Percentiles rank a stretch among this genome's conserved stretches.
phyloP scores from a whole-genome alignment of 2,113 vertebrate species.

The Mustela nigripes region DNA sequence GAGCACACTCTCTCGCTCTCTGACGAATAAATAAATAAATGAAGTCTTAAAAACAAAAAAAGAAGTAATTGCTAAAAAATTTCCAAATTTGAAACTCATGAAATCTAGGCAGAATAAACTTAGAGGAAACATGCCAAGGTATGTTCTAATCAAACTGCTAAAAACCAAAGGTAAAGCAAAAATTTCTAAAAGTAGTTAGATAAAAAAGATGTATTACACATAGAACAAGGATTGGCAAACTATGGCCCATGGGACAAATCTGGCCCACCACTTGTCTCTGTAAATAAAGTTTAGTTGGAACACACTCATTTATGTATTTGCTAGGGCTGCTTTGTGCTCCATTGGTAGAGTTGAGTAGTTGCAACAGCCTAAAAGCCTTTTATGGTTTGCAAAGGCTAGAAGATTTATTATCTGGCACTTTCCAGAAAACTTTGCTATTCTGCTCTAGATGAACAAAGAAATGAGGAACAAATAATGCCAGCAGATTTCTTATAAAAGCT shows the following conservation, averaged over 20 bases:
- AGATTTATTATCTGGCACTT: background rate
- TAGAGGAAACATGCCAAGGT: background rate
- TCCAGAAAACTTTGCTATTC: background rate
- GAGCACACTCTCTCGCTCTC: too few species aligned
- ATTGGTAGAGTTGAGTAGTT: background rate
- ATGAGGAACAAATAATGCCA: background rate
- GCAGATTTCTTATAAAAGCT: background rate
- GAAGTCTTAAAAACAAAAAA: background rate
- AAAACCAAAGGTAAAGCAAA: background rate
- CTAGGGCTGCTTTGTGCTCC: background rate
- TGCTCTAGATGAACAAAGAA: background rate
- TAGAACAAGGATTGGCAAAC: background rate
- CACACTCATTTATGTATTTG: background rate
- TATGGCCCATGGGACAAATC: background rate
- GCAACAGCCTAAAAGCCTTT: background rate
- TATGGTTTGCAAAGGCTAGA: background rate
- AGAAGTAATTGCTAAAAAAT: background rate
- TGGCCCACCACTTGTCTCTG: background rate
- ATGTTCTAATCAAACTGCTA: background rate
- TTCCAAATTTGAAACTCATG: conserved; percentile 21
- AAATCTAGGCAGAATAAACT: background rate
- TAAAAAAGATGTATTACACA: background rate
- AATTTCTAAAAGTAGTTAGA: conserved; percentile 21
- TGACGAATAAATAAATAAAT: too few species aligned
- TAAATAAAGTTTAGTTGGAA: background rate